Percentiles rank a stretch among this genome's conserved stretches.
These are phyloP conservation scores for Trachelus iudaicus DNA, from an alignment of 2,888 invertebrate genomes.

Conservation along the genomic window DNA sequence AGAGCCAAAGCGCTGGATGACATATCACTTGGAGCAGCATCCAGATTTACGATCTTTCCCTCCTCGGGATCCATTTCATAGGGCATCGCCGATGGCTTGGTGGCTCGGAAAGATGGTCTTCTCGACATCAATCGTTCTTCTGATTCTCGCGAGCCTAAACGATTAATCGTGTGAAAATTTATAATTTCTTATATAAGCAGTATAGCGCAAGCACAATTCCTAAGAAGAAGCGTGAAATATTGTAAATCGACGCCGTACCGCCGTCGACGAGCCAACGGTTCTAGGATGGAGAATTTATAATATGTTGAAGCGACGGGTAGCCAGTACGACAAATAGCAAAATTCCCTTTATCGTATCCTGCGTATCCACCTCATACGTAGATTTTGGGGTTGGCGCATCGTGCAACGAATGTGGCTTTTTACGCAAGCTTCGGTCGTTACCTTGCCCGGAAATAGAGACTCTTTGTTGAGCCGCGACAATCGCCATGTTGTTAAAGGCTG, in stretches of 20 bases:
- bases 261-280: too few relatives aligned
- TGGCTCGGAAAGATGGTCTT: conserved; percentile 63
- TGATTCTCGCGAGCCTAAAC: conserved; percentile 48
- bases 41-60: conserved; percentile 58
- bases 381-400: too few relatives aligned
- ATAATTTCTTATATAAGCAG: too few relatives aligned
- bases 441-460: conserved; percentile 57
- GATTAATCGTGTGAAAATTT: neutral
- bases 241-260: too few relatives aligned
- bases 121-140: conserved; percentile 50
- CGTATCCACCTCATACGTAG: too few relatives aligned
- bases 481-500: conserved; percentile 59
- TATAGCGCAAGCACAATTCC: too few relatives aligned
- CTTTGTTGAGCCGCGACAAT: conserved; percentile 59
- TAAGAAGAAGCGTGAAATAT: too few relatives aligned
- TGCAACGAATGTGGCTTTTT: too few relatives aligned
- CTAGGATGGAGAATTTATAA: too few relatives aligned
- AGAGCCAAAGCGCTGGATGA: conserved; percentile 60
- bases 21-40: conserved; percentile 17
- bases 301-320: too few relatives aligned
- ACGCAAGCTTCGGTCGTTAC: conserved; percentile 26
- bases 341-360: too few relatives aligned
- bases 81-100: conserved; percentile 50
- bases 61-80: conserved; percentile 57
- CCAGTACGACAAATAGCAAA: too few relatives aligned